Percentiles rank a stretch among this genome's conserved stretches.
phyloP scores from a whole-genome alignment of 2,113 vertebrate genomes.

The Sinocyclocheilus rhinocerous region DNA sequence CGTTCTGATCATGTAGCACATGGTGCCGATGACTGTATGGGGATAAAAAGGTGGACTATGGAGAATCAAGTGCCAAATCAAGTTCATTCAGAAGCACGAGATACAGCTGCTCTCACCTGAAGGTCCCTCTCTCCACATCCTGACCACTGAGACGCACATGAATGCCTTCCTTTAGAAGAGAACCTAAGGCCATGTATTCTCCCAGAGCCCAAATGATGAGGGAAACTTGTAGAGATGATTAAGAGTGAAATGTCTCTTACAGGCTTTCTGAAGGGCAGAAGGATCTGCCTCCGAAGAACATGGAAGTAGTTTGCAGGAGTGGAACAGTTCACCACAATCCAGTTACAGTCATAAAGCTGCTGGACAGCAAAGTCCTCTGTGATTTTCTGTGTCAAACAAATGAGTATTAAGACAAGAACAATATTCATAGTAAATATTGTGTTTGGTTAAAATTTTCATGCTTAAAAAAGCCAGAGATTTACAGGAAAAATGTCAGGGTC shows the following conservation, averaged over 20 bases:
- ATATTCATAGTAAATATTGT: background rate
- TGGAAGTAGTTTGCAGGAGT: slow-evolving; percentile 93
- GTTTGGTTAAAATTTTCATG: background rate
- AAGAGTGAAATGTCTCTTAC: slow-evolving; percentile 66
- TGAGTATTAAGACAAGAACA: background rate
- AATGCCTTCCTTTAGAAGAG: too few relatives aligned
- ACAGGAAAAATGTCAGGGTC: slow-evolving; percentile 89
- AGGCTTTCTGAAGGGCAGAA: slow-evolving; percentile 92
- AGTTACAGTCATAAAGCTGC: slow-evolving; percentile 93
- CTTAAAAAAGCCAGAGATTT: slow-evolving; percentile 63
- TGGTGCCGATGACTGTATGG: too few relatives aligned
- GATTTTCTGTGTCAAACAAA: slow-evolving; percentile 73
- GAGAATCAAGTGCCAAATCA: too few relatives aligned
- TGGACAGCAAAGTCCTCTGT: slow-evolving; percentile 81
- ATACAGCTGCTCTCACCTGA: too few relatives aligned
- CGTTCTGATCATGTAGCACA: too few relatives aligned
- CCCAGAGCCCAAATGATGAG: too few relatives aligned
- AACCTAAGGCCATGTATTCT: too few relatives aligned
- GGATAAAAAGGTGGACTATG: too few relatives aligned
- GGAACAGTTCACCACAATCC: slow-evolving; percentile 94
- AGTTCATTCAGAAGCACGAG: too few relatives aligned
- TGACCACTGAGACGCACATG: too few relatives aligned
- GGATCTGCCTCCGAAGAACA: slow-evolving; percentile 89
- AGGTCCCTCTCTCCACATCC: too few relatives aligned
- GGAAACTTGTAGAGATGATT: background rate